Percentiles rank a stretch among this genome's conserved stretches.
Evolutionary conservation across 2,113 vertebrate genomes (phyloP).

Genomic region (Furnarius figulus): DNA sequence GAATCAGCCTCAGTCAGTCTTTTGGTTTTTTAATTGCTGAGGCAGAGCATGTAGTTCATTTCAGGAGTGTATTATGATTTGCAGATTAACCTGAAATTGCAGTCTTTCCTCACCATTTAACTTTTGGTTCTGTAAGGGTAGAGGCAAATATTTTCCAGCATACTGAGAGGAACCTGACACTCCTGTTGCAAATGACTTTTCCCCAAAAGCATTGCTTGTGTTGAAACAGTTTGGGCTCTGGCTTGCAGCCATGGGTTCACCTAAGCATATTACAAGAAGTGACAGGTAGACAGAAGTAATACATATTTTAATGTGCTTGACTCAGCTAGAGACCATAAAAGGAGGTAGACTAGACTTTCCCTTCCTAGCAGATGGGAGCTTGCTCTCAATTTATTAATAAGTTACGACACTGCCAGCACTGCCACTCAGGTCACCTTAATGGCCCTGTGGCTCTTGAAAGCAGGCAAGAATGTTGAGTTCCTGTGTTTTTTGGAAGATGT

Average conservation of each 20-base stretch:
- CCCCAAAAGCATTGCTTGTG: constrained; percentile 3
- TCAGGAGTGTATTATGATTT: not conserved
- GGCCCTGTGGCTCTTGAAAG: not conserved
- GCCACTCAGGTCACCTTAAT: not conserved
- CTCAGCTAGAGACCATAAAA: constrained; percentile 4
- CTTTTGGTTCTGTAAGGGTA: not conserved
- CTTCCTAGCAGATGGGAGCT: constrained; percentile 12
- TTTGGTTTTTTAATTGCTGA: not conserved
- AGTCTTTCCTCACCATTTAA: not conserved
- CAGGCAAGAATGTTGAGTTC: rapidly evolving
- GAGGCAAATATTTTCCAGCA: constrained; percentile 7
- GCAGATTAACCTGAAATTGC: not conserved
- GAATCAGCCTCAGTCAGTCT: not conserved
- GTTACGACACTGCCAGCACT: not conserved
- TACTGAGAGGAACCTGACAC: not conserved
- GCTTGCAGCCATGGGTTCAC: constrained; percentile 39
- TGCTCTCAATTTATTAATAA: constrained; percentile 57
- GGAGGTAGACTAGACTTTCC: not conserved
- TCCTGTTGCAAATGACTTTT: constrained; percentile 7
- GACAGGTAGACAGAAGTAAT: constrained; percentile 47
- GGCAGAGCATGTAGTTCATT: not conserved
- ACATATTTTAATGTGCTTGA: constrained; percentile 32
- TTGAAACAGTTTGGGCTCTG: constrained; percentile 18
- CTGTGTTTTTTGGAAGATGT: not conserved
- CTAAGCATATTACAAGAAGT: constrained; percentile 37